These are phyloP conservation scores for Zhuqinia jingwanae DNA, from an alignment of 2,888 invertebrate genomes.

Conservation along the genomic window DNA sequence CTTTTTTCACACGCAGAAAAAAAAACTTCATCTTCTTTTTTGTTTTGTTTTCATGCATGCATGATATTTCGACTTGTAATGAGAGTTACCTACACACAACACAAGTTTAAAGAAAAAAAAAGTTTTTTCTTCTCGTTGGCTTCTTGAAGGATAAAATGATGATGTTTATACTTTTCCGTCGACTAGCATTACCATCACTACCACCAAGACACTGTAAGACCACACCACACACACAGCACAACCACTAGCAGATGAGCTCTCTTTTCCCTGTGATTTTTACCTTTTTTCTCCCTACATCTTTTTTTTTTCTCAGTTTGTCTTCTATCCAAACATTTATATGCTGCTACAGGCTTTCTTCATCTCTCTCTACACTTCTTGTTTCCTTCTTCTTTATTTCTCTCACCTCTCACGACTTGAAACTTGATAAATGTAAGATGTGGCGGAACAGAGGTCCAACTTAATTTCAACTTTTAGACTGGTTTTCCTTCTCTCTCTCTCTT, in stretches of 20 bases:
- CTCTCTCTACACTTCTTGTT: slow-evolving; percentile 2
- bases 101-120: slow-evolving; percentile 43
- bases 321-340: too few relatives aligned
- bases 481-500: slow-evolving; percentile 31
- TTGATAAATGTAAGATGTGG: slow-evolving; percentile 69
- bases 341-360: neutral
- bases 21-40: slow-evolving; percentile 33
- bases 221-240: neutral
- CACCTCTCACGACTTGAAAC: slow-evolving; percentile 55
- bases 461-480: slow-evolving; percentile 68
- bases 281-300: neutral
- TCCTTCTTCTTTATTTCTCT: slow-evolving; percentile 44
- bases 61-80: slow-evolving; percentile 54
- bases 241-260: neutral
- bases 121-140: neutral
- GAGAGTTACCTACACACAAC: slow-evolving; percentile 42
- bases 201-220: neutral
- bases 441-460: slow-evolving; percentile 69
- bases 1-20: slow-evolving; percentile 6
- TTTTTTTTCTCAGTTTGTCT: neutral
- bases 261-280: slow-evolving; percentile 58
- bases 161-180: slow-evolving; percentile 25
- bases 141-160: neutral
- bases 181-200: slow-evolving; percentile 27
- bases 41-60: slow-evolving; percentile 52